Conservation (phyloP, 2,888 invertebrate genomes). For the Trachelus tabidus region DNA sequence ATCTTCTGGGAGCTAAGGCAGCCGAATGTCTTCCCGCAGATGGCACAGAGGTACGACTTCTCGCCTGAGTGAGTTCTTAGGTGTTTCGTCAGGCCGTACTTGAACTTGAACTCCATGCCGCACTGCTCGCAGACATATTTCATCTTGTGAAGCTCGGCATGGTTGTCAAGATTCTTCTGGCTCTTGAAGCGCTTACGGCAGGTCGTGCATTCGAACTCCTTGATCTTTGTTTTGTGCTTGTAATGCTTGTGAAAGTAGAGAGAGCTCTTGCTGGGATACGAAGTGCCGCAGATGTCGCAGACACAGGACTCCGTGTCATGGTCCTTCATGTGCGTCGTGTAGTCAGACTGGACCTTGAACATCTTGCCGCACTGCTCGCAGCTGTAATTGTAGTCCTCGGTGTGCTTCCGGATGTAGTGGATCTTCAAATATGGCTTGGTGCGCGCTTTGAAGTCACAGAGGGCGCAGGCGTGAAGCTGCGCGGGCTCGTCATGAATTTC, state of each 20-base stretch:
- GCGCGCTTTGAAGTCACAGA: constrained; percentile 56
- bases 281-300: constrained; percentile 58
- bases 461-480: constrained; percentile 44
- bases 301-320: constrained; percentile 57
- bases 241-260: constrained; percentile 58
- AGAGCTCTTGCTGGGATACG: constrained; percentile 55
- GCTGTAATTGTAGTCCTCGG: constrained; percentile 66
- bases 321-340: constrained; percentile 66
- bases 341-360: constrained; percentile 70
- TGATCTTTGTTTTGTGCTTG: constrained; percentile 55
- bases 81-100: constrained; percentile 57
- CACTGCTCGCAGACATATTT: constrained; percentile 60
- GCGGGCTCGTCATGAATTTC: constrained; percentile 54
- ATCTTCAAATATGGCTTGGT: constrained; percentile 56
- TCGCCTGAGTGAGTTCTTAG: constrained; percentile 54
- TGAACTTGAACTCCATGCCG: constrained; percentile 58
- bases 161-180: constrained; percentile 54
- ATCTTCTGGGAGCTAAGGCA: constrained; percentile 57
- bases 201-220: constrained; percentile 50
- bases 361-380: constrained; percentile 69
- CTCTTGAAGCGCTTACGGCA: constrained; percentile 56
- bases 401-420: constrained; percentile 57
- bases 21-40: constrained; percentile 56
- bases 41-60: constrained; percentile 54
- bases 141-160: constrained; percentile 52